Percentiles rank a stretch among this genome's conserved stretches.
Conservation (phyloP, 2,797 vertebrate genomes). For the Ibycter americanus region DNA sequence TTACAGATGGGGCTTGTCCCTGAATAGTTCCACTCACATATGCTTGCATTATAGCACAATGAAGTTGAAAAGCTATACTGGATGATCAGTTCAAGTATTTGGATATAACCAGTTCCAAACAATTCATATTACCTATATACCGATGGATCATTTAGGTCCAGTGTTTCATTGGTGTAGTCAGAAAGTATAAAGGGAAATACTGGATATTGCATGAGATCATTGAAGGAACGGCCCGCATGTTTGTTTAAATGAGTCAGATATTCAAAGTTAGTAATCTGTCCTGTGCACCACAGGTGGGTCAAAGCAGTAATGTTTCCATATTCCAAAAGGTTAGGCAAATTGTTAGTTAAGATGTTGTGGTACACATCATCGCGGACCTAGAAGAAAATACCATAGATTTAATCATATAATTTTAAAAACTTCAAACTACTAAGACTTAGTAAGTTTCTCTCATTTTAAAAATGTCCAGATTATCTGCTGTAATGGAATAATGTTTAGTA, state of each 20-base stretch:
- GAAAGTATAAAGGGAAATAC: slow-evolving; percentile 97
- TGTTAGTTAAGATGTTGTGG: slow-evolving; percentile 94
- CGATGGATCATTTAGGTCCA: slow-evolving; percentile 87
- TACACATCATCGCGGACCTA: slow-evolving; percentile 96
- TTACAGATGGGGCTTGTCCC: background rate
- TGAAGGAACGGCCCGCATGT: slow-evolving; percentile 98
- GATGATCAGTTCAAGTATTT: background rate
- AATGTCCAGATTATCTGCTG: background rate
- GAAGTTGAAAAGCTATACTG: background rate
- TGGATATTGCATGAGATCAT: slow-evolving; percentile 98
- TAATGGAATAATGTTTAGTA: background rate
- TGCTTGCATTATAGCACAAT: background rate
- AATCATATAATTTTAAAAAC: background rate
- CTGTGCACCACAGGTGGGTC: slow-evolving; percentile 95
- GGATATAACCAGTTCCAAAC: background rate
- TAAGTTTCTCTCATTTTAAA: background rate
- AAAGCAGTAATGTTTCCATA: slow-evolving; percentile 96
- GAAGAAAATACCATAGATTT: slow-evolving; percentile 1
- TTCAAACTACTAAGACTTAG: background rate
- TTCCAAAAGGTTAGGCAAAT: slow-evolving; percentile 95
- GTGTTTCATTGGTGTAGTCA: slow-evolving; percentile 90
- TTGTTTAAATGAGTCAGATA: slow-evolving; percentile 99
- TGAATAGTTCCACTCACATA: background rate
- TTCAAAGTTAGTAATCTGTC: slow-evolving; percentile 98
- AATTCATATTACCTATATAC: slow-evolving; percentile 86